These are phyloP conservation scores for Cardiocondyla obscurior DNA, from an alignment of 1,140 invertebrate genomes.

Conservation along the genomic window DNA sequence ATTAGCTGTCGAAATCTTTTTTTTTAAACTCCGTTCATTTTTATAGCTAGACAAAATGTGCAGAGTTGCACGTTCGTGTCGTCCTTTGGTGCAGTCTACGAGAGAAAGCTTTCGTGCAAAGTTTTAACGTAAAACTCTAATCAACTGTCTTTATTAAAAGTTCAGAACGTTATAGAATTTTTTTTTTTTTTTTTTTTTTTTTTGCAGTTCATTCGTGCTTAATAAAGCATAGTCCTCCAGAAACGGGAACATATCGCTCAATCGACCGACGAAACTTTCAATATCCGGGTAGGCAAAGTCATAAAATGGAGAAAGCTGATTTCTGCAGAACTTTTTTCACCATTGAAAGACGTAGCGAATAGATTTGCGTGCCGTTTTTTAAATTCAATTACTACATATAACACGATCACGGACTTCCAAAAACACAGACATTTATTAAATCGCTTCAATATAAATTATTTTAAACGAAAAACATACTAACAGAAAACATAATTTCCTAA, in stretches of 20 bases:
- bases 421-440: neutral
- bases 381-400: conserved; percentile 25
- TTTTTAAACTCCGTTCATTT: neutral
- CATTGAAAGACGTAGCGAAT: conserved; percentile 1
- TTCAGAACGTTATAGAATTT: conserved; percentile 42
- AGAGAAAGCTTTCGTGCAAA: conserved; percentile 3
- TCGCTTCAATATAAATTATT: neutral
- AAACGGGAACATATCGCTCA: conserved; percentile 39
- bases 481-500: neutral
- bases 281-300: conserved; percentile 30
- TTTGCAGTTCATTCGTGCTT: conserved; percentile 53
- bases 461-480: neutral
- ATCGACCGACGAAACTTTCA: conserved; percentile 40
- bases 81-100: neutral
- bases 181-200: too few species aligned
- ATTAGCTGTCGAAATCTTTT: neutral
- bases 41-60: conserved; percentile 14
- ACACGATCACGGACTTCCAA: neutral
- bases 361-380: conserved; percentile 12
- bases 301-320: conserved; percentile 29
- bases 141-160: conserved; percentile 55
- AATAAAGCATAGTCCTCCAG: conserved; percentile 47
- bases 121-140: conserved; percentile 48
- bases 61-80: neutral
- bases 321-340: conserved; percentile 25